Evolutionary conservation across 1,140 invertebrate species (phyloP).

Genomic region (Trichomalopsis sarcophagae): DNA sequence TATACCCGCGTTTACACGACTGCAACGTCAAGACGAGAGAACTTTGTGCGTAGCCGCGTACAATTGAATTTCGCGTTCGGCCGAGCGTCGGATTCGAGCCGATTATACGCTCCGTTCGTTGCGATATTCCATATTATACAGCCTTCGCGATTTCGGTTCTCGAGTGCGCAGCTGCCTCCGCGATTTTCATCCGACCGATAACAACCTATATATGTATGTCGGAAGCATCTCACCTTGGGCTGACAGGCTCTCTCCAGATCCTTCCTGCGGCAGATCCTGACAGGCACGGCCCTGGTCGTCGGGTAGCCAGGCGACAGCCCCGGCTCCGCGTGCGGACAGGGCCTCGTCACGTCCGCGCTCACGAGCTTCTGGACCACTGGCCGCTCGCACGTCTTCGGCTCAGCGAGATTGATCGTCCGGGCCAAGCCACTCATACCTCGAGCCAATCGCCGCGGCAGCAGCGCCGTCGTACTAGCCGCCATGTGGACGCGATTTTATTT

Average conservation of each 20-base stretch:
- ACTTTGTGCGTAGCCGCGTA: not conserved
- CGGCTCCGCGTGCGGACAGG: slow-evolving; percentile 30
- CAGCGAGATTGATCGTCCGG: slow-evolving; percentile 63
- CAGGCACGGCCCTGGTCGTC: slow-evolving; percentile 49
- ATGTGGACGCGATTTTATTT: too few relatives aligned
- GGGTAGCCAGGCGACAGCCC: slow-evolving; percentile 28
- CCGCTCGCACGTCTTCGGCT: slow-evolving; percentile 57
- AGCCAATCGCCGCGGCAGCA: not conserved
- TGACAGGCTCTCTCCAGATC: slow-evolving; percentile 58
- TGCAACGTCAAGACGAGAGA: not conserved
- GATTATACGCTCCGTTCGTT: too few relatives aligned
- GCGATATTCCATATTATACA: too few relatives aligned
- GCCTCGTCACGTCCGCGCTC: slow-evolving; percentile 48
- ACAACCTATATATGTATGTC: too few relatives aligned
- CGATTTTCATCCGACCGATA: too few relatives aligned
- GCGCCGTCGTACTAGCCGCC: too few relatives aligned
- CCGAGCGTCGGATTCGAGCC: slow-evolving; percentile 24
- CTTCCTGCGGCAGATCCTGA: slow-evolving; percentile 57
- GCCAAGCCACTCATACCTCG: not conserved
- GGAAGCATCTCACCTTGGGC: slow-evolving; percentile 56
- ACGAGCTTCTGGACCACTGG: slow-evolving; percentile 57
- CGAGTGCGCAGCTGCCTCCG: too few relatives aligned
- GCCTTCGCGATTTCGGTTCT: too few relatives aligned
- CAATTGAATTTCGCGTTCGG: slow-evolving; percentile 42
- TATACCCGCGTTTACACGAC: not conserved